phyloP scores from a whole-genome alignment of 2,888 invertebrate genomes.

The Lithophane ornitopus region DNA sequence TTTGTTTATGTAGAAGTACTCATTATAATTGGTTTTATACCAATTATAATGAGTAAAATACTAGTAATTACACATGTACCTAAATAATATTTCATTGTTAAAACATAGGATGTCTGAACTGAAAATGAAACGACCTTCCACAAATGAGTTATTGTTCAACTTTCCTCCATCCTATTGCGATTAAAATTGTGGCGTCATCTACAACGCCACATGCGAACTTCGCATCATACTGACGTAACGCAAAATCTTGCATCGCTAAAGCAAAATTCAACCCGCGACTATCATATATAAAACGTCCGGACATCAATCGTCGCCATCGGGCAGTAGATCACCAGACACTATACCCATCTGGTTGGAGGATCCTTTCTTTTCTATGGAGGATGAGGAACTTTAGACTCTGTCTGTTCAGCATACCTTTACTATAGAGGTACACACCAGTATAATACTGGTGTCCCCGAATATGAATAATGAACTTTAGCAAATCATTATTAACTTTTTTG shows the following conservation, averaged over 20 bases:
- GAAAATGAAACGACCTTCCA: conserved; percentile 19
- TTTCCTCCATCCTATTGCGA: conserved; percentile 15
- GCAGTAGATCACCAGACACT: neutral
- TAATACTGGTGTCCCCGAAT: neutral
- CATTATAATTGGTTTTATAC: too few species aligned
- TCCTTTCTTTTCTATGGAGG: neutral
- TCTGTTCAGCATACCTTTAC: neutral
- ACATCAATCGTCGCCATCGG: neutral
- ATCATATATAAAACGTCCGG: neutral
- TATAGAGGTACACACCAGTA: too few species aligned
- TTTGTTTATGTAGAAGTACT: too few species aligned
- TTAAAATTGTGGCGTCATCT: neutral
- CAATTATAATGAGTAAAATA: conserved; percentile 32
- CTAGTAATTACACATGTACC: neutral
- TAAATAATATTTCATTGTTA: neutral
- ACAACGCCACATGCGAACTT: neutral
- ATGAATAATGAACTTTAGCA: neutral
- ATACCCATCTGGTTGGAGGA: neutral
- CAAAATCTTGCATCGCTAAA: neutral
- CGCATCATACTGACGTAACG: neutral
- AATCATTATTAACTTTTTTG: conserved; percentile 6
- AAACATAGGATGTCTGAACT: conserved; percentile 11
- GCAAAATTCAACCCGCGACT: neutral
- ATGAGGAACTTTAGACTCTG: neutral
- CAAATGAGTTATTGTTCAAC: neutral